Evolutionary conservation across 2,888 invertebrate species (phyloP), one percentile per base, ranked within the genome.

Genomic region (Syrphus vitripennis): DNA sequence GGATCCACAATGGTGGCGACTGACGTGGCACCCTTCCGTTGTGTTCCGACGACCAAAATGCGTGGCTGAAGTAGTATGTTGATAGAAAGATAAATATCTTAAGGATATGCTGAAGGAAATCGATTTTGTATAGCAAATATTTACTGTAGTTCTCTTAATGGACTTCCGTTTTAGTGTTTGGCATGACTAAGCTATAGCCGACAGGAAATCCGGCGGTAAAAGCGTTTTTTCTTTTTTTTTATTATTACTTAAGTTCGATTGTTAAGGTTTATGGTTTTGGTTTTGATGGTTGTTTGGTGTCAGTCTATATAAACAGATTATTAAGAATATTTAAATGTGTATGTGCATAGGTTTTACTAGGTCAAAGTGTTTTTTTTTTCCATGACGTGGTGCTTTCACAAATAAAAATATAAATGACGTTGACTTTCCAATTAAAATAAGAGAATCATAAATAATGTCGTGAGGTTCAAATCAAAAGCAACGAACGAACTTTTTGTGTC

Each of bases 31-130:
- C 45, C 45, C 31, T 45, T 65, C 40, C 57, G 57, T 3, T 29
- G 29, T 9, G 6, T 31, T 31, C 31, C 31, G 31, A 31, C 14
- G 0, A 45, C 26, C 29, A 21, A 21, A 26, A 74, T 40, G 72
- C 72, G 29, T 65, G 34, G 53, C 53, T 37, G 19, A 84, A 81
- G 48, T 81, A 80, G 34, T 80, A 71, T 81, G 77, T 82, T 72
- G 80, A 80, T 77, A 63, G 50, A 34, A 74, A 74, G 70, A 78
- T 78, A 82, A 86, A 86, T 70, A 86, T 70, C 86, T 74, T 82
- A 70, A 78, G 84, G 82, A 86, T 86, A 82, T 82, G 77, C 82
- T 63, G 55, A 45, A 77, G 74, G 72, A 86, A 86, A 86, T 82
- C 86, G 82, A 82, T 82, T 77, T 86, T 84, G 34, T 55, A 69